Conservation (phyloP, 2,888 invertebrate genomes). For the Linyphia triangularis region DNA sequence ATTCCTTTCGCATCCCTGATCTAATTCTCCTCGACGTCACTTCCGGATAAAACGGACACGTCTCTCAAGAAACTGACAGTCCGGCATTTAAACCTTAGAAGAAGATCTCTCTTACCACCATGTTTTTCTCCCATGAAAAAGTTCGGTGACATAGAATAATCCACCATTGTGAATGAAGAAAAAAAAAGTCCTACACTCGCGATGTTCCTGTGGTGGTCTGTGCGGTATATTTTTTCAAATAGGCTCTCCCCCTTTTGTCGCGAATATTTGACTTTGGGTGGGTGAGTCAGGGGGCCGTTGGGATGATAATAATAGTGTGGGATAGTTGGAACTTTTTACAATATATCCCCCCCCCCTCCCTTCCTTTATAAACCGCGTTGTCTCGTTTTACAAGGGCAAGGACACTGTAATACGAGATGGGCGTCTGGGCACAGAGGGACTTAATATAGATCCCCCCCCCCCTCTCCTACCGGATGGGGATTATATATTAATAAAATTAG, state of each 20-base stretch:
- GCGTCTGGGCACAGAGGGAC: not conserved
- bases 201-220: not conserved
- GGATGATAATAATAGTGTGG: conserved; percentile 61
- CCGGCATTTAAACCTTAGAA: not conserved
- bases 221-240: conserved; percentile 3
- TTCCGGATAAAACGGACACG: conserved; percentile 5
- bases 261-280: conserved; percentile 64
- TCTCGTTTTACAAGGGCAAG: conserved; percentile 70
- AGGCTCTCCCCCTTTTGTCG: conserved; percentile 41
- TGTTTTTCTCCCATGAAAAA: not conserved
- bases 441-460: too few relatives aligned
- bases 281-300: conserved; percentile 60
- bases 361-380: not conserved
- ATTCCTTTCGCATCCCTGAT: not conserved
- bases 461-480: conserved; percentile 9
- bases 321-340: conserved; percentile 38
- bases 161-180: conserved; percentile 43
- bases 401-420: conserved; percentile 57
- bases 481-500: conserved; percentile 14
- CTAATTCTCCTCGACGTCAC: not conserved
- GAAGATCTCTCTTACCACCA: not conserved
- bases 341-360: conserved; percentile 5
- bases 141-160: conserved; percentile 20
- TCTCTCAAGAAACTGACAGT: conserved; percentile 3
- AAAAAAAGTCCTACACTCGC: not conserved